phyloP scores from a whole-genome alignment of 2,797 vertebrate species.

The Octomys mimax region DNA sequence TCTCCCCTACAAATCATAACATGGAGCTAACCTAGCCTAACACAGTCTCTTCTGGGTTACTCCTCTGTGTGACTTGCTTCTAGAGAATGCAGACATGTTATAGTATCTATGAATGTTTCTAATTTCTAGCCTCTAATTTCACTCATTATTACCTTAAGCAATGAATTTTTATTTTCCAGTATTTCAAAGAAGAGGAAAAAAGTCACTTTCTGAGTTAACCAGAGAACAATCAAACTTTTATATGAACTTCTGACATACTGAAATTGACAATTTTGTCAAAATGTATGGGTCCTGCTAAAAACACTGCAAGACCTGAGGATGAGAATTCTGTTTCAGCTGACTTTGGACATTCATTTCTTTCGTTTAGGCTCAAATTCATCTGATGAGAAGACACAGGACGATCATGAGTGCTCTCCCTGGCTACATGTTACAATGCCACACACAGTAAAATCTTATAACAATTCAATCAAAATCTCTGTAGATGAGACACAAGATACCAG shows the following conservation, averaged over 20 bases:
- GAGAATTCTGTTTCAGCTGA: not conserved
- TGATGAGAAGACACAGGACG: not conserved
- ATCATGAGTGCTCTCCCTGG: not conserved
- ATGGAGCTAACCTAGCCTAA: not conserved
- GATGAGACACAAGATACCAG: not conserved
- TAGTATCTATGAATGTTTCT: not conserved
- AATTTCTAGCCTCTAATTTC: constrained; percentile 13
- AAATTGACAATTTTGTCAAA: not conserved
- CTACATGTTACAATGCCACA: not conserved
- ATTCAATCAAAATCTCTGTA: not conserved
- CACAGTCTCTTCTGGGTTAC: not conserved
- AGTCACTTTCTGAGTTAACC: constrained; percentile 43
- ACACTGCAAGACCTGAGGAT: not conserved
- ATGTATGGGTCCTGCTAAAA: not conserved
- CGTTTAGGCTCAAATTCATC: not conserved
- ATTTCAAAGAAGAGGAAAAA: constrained; percentile 47
- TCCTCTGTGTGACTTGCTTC: constrained; percentile 44
- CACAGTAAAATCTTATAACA: not conserved
- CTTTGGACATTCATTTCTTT: not conserved
- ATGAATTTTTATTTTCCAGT: not conserved
- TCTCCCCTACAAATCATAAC: not conserved
- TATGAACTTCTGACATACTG: not conserved
- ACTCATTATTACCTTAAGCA: not conserved
- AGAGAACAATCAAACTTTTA: not conserved
- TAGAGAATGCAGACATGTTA: constrained; percentile 12